Percentiles rank a stretch among this genome's conserved stretches.
Conservation (phyloP, 1,140 invertebrate genomes). For the Lasioglossum albipes region DNA sequence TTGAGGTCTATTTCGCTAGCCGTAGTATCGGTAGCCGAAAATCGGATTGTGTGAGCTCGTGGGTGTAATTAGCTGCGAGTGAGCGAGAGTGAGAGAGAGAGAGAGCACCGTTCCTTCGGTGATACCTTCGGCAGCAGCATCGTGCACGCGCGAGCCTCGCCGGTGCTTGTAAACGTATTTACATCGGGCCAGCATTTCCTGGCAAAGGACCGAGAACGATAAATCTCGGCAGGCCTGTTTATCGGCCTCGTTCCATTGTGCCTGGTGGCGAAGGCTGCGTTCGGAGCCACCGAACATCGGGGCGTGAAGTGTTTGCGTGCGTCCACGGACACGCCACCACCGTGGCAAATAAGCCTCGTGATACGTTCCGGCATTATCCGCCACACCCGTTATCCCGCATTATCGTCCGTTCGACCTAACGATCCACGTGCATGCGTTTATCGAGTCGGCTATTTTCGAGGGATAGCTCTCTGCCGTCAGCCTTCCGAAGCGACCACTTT, state of each 20-base stretch:
- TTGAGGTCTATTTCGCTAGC: too few species aligned
- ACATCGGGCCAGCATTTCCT: conserved; percentile 29
- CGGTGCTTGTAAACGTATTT: conserved; percentile 7
- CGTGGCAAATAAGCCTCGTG: conserved; percentile 48
- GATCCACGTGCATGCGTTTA: conserved; percentile 46
- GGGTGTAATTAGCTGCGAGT: too few species aligned
- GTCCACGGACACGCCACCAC: conserved; percentile 10
- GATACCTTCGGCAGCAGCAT: too few species aligned
- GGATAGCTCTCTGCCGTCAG: neutral
- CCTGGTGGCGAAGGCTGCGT: conserved; percentile 40
- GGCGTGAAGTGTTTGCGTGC: conserved; percentile 39
- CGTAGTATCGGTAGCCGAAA: too few species aligned
- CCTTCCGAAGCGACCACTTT: conserved; percentile 16
- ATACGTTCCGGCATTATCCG: conserved; percentile 44
- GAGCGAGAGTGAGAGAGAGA: too few species aligned
- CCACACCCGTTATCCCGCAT: conserved; percentile 50
- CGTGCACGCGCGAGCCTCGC: neutral
- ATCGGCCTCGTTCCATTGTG: conserved; percentile 39
- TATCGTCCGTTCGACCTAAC: conserved; percentile 44
- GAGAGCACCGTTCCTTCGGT: too few species aligned
- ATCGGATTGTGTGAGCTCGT: too few species aligned
- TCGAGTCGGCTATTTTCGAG: conserved; percentile 29
- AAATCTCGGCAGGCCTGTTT: conserved; percentile 41
- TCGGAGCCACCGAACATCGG: conserved; percentile 13
- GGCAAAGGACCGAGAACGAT: conserved; percentile 30